Evolutionary conservation across 2,797 vertebrate species (phyloP).

Genomic region (Poliocrania exsul): DNA sequence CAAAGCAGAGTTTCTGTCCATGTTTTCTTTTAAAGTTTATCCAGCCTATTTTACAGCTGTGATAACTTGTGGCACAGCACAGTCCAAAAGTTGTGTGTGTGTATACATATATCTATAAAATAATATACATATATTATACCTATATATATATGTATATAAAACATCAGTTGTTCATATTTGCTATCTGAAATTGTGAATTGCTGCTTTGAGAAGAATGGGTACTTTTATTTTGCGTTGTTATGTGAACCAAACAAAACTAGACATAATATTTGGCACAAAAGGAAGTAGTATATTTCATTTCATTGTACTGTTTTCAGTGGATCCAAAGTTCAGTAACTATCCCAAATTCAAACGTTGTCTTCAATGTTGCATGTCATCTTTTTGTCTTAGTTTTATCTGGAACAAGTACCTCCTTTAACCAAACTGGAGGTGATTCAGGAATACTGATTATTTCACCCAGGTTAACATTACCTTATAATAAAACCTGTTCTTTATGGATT

Average conservation of each 20-base stretch:
- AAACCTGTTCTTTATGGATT: slow-evolving; percentile 32
- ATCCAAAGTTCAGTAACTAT: neutral
- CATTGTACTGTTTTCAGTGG: neutral
- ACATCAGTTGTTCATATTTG: neutral
- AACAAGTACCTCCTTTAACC: neutral
- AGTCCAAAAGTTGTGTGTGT: neutral
- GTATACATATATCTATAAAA: neutral
- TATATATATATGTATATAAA: neutral
- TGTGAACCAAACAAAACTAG: slow-evolving; percentile 13
- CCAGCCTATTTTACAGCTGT: neutral
- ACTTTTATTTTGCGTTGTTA: neutral
- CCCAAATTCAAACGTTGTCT: neutral
- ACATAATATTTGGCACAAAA: neutral
- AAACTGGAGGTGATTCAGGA: neutral
- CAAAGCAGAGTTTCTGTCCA: neutral
- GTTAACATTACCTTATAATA: slow-evolving; percentile 25
- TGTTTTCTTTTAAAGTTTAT: slow-evolving; percentile 32
- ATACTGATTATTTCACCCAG: neutral
- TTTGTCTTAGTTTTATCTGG: neutral
- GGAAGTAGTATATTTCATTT: neutral
- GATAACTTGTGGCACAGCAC: neutral
- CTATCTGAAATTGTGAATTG: neutral
- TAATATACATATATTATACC: no score
- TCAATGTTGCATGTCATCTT: neutral
- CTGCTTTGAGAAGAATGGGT: neutral